Base-by-base conservation (phyloP, 2,888 invertebrate genomes). In the Tetramorium bicarinatum region DNA sequence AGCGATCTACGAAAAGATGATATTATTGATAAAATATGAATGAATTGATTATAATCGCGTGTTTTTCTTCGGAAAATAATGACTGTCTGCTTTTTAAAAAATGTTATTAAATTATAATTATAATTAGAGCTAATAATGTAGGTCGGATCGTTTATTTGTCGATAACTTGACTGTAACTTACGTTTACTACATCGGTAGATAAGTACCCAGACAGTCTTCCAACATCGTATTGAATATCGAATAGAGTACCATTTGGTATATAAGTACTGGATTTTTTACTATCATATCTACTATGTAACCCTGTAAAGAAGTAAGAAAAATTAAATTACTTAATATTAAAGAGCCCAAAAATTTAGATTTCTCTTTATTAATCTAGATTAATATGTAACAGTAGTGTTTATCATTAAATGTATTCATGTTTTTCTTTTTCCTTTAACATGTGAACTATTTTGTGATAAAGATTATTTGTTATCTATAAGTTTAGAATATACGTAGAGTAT, bases 151-250 rank as follows among this genome's bases (percentile, higher is more conserved):
- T 1, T 44, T 11, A 29, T 29, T 29, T 29, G 29, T 29, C 29
- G 29, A 29, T 29, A 29, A 15, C 7, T 29, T 54, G 3, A n/a
- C 49, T 15, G 21, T 76, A 59, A 96, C 97, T 96, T 95, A 99
- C 99, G 83, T 96, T 96, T 85, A 99, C 97, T 71, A 96, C 96
- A 95, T 99, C 99, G 3, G 97, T 97, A 81, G 99, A 99, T 85
- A 99, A 96, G 95, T 98, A 99, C 77, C 99, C 99, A 82, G 98
- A 98, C 88, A 99, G 96, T 94, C 98, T 98, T 88, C 99, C 99
- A 84, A 98, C 98, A 83, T 99, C 99, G 95, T 99, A 99, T 90
- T 97, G 97, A 93, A 99, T 99, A 76, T 96, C 97, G 95, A 99
- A 99, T 86, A 96, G 96, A 0, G 99, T 99, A 87, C 99, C 99